Evolutionary conservation across 2,113 vertebrate species (phyloP), one percentile per base, ranked within the genome.

Genomic region (Indri indri): DNA sequence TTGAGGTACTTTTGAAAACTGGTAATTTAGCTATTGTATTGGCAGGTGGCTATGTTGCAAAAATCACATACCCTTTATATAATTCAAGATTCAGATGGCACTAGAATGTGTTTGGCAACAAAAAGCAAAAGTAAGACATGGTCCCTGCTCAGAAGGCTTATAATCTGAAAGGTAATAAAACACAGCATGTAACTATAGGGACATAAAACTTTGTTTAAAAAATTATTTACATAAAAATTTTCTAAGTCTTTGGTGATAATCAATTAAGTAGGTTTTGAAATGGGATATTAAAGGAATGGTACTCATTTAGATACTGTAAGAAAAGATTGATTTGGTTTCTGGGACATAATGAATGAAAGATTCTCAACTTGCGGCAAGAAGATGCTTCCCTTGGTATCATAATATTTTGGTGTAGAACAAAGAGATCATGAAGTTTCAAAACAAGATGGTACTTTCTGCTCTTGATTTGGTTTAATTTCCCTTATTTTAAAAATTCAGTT

Each of bases 401-500:
- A 90, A 45, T 68, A 94, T 59, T 82, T 25, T 27, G 73, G 52
- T 22, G 3, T 50, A 3, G 52, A 90, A 91, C 22, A 18, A 87
- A 94, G 61, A 86, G n/a, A 34, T 63, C 30, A 45, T 40, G 30
- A 66, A 27, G 40, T 85, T 97, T 95, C 76, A 88, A 94, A 96
- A 91, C n/a, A 88, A 79, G 47, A 77, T 66, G 40, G 52, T 5
- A 91, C 20, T 45, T 89, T 71, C 85, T 79, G 66, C 54, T 47
- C 61, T 95, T 77, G 23, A 22, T 77, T 82, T 76, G 23, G 18
- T 79, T 86, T 89, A 32, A 90, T 52, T 80, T 93, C 34, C 6
- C 76, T 96, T 92, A 86, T 79, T 91, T 90, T 7, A 71, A 95
- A 88, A 92, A 85, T 32, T 85, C 47, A 91, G 79, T 80, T 79